phyloP scores from a whole-genome alignment of 2,888 invertebrate genomes.

The Leptura quadrifasciata region DNA sequence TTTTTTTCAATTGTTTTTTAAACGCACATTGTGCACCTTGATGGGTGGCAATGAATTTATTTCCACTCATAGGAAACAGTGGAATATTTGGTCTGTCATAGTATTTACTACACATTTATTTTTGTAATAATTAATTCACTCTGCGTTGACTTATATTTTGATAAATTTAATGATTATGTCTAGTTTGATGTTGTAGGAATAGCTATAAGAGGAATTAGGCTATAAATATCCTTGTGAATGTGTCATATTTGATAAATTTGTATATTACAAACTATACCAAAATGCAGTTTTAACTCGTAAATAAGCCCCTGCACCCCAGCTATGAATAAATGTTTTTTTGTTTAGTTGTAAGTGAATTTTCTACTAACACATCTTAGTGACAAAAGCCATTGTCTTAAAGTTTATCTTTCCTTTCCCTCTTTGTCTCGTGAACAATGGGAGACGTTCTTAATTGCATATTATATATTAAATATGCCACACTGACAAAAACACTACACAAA shows the following conservation, averaged over 20 bases:
- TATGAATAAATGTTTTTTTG: conserved; percentile 24
- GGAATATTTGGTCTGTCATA: too few relatives aligned
- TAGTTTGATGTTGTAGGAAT: too few relatives aligned
- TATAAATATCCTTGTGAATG: too few relatives aligned
- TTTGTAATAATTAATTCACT: too few relatives aligned
- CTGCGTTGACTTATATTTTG: too few relatives aligned
- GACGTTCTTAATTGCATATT: conserved; percentile 70
- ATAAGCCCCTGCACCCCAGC: background rate
- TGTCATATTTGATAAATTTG: background rate
- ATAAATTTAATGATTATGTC: too few relatives aligned
- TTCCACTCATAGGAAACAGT: too few relatives aligned
- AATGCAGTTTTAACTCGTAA: background rate
- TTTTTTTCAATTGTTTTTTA: too few relatives aligned
- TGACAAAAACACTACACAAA: conserved; percentile 63
- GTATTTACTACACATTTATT: too few relatives aligned
- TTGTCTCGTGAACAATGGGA: conserved; percentile 65
- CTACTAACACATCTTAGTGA: conserved; percentile 64
- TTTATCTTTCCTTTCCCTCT: conserved; percentile 67
- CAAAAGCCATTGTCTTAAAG: conserved; percentile 69
- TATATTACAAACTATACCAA: background rate
- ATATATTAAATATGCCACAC: conserved; percentile 70
- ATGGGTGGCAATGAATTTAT: too few relatives aligned
- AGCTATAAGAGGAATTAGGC: too few relatives aligned
- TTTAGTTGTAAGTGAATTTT: conserved; percentile 60
- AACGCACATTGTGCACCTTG: too few relatives aligned